Conservation (phyloP, 2,797 vertebrate genomes). For the Pangasius djambal region DNA sequence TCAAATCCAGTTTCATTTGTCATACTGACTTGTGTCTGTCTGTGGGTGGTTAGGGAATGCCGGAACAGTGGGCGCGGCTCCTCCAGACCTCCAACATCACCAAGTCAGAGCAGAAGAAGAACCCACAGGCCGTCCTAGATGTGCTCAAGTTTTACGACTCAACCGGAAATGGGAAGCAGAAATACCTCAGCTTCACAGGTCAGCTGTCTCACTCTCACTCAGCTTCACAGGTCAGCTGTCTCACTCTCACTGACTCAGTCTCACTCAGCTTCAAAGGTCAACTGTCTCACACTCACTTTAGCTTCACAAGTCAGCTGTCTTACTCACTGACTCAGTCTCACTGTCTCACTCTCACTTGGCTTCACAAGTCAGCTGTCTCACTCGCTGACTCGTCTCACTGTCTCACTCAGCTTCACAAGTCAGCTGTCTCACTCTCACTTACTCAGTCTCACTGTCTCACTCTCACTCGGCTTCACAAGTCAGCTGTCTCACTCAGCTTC, state of each 20-base stretch:
- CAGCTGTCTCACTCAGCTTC: neutral
- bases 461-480: neutral
- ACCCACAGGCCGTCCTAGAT: constrained; percentile 96
- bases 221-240: neutral
- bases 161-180: constrained; percentile 91
- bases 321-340: neutral
- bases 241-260: neutral
- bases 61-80: constrained; percentile 97
- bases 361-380: neutral
- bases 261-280: neutral
- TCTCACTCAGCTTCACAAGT: constrained; percentile 71
- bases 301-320: neutral
- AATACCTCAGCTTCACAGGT: constrained; percentile 88
- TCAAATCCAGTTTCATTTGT: neutral
- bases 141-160: constrained; percentile 98
- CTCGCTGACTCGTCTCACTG: neutral
- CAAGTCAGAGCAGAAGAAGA: constrained; percentile 97
- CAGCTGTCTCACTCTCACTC: neutral
- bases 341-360: neutral
- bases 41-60: constrained; percentile 87
- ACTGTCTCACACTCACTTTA: neutral
- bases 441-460: neutral
- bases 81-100: constrained; percentile 98
- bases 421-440: neutral
- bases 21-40: neutral